Evolutionary conservation across 2,797 vertebrate genomes (phyloP), one percentile per base, ranked within the genome.

Genomic region (Gallinago nigripennis): DNA sequence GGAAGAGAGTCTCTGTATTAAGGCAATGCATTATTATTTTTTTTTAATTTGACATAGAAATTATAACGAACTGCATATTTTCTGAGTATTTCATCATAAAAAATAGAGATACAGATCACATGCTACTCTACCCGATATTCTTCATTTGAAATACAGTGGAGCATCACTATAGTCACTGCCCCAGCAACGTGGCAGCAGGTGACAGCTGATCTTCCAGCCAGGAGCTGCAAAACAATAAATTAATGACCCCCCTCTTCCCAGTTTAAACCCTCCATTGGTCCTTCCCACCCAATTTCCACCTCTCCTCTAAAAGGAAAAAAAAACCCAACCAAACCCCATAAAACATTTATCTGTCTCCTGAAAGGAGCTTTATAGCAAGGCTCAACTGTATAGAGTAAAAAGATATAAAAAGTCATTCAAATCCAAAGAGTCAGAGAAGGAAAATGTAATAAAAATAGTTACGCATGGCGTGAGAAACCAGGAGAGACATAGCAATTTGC

Each of bases 361-460:
- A 95, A 95, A 97, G 66, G 60, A 86, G 53, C 45, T 58, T 87
- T 54, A 94, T 87, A 83, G 85, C 84, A 89, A 96, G 86, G 91
- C 86, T 96, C 95, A 88, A 94, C 69, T 73, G 89, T 93, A 95
- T 82, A 86, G 78, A 92, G 60, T 79, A 95, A 82, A 94, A 88
- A 91, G 75, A 69, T 95, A 93, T 2, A 93, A 96, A 88, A 96
- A 90, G 46, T 71, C 71, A 95, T 54, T 86, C 37, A 88, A 88
- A 53, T 89, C 78, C 69, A 92, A 92, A 88, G 95, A 39, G 43
- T 92, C 63, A 87, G 65, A 91, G 73, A 92, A 88, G 83, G 43
- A 88, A 85, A 94, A 89, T 20, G 30, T 71, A 96, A 50, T 80
- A 91, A 90, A 84, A 92, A 70, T 78, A 70, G 72, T 80, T 93